Percentiles rank a stretch among this genome's conserved stretches.
Evolutionary conservation across 2,888 invertebrate genomes (phyloP).

Genomic region (Hirtodrosophila cameraria): DNA sequence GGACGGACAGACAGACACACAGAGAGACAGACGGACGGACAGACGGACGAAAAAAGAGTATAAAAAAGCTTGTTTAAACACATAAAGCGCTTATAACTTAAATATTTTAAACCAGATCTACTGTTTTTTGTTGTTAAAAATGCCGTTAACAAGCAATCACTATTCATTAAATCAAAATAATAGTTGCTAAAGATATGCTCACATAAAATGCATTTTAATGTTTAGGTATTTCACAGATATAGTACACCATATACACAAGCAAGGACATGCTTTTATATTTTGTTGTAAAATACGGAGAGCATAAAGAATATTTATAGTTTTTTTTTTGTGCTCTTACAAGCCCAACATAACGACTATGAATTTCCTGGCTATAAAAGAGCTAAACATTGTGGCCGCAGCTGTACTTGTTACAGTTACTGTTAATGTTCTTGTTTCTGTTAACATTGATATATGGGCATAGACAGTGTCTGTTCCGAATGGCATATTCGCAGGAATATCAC

Average conservation of each 20-base stretch:
- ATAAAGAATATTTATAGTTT: constrained; percentile 59
- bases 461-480: too few relatives aligned
- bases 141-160: constrained; percentile 16
- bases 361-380: constrained; percentile 67
- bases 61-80: too few relatives aligned
- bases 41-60: too few relatives aligned
- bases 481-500: too few relatives aligned
- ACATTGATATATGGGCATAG: not conserved
- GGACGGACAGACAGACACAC: too few relatives aligned
- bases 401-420: not conserved
- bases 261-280: not conserved
- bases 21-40: too few relatives aligned
- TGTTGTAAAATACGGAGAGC: constrained; percentile 20
- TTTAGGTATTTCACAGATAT: constrained; percentile 15
- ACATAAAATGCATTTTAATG: constrained; percentile 51
- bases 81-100: too few relatives aligned
- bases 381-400: constrained; percentile 64
- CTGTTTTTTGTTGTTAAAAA: too few relatives aligned
- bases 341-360: constrained; percentile 60
- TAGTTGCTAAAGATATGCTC: constrained; percentile 19
- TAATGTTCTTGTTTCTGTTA: not conserved
- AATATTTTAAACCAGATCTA: too few relatives aligned
- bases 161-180: constrained; percentile 39
- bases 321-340: not conserved
- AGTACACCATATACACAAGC: constrained; percentile 1